These are phyloP conservation scores for Chrysocyon brachyurus DNA, from an alignment of 2,797 vertebrate genomes.

Conservation along the genomic window DNA sequence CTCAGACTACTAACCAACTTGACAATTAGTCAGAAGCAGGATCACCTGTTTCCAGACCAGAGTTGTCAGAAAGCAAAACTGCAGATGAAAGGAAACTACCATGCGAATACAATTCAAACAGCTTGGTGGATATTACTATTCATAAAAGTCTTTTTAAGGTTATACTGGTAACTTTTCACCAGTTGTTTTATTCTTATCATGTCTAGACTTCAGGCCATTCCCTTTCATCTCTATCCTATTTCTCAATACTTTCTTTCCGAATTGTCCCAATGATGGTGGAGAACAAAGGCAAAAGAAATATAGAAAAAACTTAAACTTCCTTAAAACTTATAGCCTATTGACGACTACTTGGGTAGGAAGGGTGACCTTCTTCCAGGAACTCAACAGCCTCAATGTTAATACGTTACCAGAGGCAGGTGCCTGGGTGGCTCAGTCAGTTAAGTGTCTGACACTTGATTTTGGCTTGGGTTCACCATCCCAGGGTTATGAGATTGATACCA, in stretches of 20 bases:
- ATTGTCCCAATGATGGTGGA: background rate
- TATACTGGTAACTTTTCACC: background rate
- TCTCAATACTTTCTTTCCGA: constrained; percentile 6
- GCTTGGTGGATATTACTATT: background rate
- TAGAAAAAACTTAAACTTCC: background rate
- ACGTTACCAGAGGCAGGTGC: background rate
- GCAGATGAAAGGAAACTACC: background rate
- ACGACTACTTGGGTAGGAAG: background rate
- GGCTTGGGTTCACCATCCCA: background rate
- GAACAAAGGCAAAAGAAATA: background rate
- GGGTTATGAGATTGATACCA: too few species aligned
- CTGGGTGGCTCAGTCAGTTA: background rate
- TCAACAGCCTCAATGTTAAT: background rate
- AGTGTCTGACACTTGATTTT: background rate
- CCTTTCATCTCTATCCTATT: background rate
- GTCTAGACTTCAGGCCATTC: background rate
- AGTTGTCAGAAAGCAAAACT: background rate
- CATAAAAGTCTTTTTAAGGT: background rate
- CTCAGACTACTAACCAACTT: background rate
- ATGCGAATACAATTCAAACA: background rate
- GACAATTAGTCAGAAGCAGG: background rate
- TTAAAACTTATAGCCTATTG: background rate
- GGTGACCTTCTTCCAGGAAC: background rate
- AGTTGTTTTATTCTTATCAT: background rate
- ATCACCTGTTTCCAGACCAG: background rate